Evolutionary conservation across 2,888 invertebrate genomes (phyloP).

Genomic region (Meloe dianella): DNA sequence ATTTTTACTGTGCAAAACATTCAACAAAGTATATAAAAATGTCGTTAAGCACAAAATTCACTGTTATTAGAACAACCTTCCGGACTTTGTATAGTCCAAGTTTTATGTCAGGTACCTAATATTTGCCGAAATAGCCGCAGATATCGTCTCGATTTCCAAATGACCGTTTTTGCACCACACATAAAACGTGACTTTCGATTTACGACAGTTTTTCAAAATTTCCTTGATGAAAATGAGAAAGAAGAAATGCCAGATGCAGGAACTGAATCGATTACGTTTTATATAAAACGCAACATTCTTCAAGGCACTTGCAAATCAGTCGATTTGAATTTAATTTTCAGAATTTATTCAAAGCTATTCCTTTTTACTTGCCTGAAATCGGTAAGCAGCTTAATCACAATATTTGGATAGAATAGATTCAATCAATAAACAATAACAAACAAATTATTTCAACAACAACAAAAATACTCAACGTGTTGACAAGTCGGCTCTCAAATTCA

Average conservation of each 20-base stretch:
- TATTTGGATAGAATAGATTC: too few species aligned
- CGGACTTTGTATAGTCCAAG: background rate
- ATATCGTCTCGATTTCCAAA: background rate
- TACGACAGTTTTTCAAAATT: background rate
- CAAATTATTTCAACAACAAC: too few species aligned
- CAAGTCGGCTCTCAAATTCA: too few species aligned
- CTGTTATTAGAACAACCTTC: slow-evolving; percentile 17
- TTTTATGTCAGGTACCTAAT: background rate
- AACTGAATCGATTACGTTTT: too few species aligned
- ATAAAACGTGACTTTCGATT: slow-evolving; percentile 1
- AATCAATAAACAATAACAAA: too few species aligned
- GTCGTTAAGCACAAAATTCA: slow-evolving; percentile 23
- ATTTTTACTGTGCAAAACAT: slow-evolving; percentile 14
- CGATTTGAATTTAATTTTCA: too few species aligned
- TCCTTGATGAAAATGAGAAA: background rate
- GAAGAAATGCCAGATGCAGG: background rate
- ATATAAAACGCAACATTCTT: too few species aligned
- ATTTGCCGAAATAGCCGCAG: background rate
- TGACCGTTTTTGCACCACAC: background rate
- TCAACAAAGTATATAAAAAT: slow-evolving; percentile 30
- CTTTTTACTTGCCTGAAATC: too few species aligned
- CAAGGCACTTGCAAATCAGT: too few species aligned
- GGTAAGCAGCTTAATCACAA: too few species aligned
- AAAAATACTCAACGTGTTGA: too few species aligned
- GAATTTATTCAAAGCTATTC: too few species aligned